Percentiles rank a stretch among this genome's conserved stretches.
These are phyloP conservation scores for Halesus radiatus DNA, from an alignment of 1,140 invertebrate genomes.

Conservation along the genomic window DNA sequence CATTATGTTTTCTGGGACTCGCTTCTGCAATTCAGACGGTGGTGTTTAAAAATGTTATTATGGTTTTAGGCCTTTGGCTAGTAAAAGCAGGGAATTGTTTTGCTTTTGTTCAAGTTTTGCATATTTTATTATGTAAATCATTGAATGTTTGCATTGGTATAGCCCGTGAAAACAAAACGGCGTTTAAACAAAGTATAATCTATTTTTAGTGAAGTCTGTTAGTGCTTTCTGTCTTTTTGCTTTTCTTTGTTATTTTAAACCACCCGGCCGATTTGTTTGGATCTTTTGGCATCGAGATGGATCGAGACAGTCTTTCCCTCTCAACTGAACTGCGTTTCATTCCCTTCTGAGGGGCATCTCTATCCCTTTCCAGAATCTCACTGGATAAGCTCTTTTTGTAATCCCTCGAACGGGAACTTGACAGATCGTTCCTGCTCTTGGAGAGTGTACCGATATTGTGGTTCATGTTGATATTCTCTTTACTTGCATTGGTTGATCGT, in stretches of 20 bases:
- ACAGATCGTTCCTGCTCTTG: constrained; percentile 63
- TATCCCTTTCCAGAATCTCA: constrained; percentile 71
- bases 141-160: too few relatives aligned
- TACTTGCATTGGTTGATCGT: constrained; percentile 50
- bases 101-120: too few relatives aligned
- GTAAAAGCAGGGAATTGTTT: too few relatives aligned
- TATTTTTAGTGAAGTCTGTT: constrained; percentile 62
- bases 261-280: constrained; percentile 79
- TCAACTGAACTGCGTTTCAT: constrained; percentile 65
- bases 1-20: too few relatives aligned
- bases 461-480: constrained; percentile 68
- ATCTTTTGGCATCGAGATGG: constrained; percentile 79
- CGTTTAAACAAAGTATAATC: too few relatives aligned
- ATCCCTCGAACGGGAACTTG: constrained; percentile 49
- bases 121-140: too few relatives aligned
- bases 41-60: too few relatives aligned
- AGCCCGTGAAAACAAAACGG: too few relatives aligned
- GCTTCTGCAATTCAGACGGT: too few relatives aligned
- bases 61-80: too few relatives aligned
- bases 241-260: constrained; percentile 76
- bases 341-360: constrained; percentile 65
- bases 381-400: constrained; percentile 73
- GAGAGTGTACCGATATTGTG: constrained; percentile 64
- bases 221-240: constrained; percentile 71
- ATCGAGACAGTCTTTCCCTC: constrained; percentile 69